Conservation (phyloP, 2,797 vertebrate genomes). For the Chaetodon trifasciatus region DNA sequence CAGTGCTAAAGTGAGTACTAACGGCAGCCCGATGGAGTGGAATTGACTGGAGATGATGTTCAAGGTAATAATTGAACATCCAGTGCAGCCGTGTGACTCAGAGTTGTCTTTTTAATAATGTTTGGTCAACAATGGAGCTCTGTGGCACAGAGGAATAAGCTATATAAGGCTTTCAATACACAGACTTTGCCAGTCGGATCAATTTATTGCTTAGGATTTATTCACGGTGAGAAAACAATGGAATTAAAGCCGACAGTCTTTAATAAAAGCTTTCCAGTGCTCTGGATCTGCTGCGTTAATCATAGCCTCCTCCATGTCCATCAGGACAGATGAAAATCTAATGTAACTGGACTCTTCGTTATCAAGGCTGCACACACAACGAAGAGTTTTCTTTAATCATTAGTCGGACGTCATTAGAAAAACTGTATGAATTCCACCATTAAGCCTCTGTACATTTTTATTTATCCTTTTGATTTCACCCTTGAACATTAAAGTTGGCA, state of each 20-base stretch:
- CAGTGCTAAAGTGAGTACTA: neutral
- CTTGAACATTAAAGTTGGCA: neutral
- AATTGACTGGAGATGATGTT: neutral
- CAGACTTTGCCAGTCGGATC: neutral
- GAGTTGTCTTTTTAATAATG: conserved; percentile 6
- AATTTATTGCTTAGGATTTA: neutral
- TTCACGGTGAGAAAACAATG: too few relatives aligned
- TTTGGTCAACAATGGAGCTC: conserved; percentile 17
- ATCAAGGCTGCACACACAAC: neutral
- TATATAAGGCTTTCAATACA: neutral
- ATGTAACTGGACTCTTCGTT: neutral
- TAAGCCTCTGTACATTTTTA: neutral
- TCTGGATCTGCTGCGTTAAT: neutral
- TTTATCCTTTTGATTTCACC: neutral
- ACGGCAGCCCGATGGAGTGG: neutral
- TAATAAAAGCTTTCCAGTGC: neutral
- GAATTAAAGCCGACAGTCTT: neutral
- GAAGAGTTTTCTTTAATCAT: neutral
- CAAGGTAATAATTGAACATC: neutral
- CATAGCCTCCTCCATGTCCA: neutral
- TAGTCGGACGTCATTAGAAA: neutral
- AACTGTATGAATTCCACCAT: neutral
- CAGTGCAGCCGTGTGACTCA: neutral
- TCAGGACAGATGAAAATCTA: neutral
- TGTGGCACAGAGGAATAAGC: neutral